phyloP scores from a whole-genome alignment of 2,113 vertebrate species.

The Chloropsis hardwickii region DNA sequence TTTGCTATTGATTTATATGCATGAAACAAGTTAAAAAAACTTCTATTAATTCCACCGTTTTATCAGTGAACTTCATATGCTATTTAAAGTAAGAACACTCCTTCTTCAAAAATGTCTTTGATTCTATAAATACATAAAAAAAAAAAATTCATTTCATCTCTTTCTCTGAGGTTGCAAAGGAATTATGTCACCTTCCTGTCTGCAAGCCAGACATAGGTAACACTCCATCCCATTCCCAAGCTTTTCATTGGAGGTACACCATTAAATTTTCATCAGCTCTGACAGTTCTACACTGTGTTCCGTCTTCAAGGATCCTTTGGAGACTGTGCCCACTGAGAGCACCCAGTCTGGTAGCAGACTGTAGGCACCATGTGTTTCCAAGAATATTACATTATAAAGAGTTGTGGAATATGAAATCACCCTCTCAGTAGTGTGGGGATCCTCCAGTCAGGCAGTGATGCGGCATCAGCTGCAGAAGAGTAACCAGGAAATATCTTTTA shows the following conservation, averaged over 20 bases:
- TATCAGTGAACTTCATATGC: neutral
- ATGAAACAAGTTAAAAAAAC: neutral
- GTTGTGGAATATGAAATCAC: neutral
- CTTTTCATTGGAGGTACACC: neutral
- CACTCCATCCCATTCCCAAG: neutral
- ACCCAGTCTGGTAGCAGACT: neutral
- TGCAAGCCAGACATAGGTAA: conserved; percentile 29
- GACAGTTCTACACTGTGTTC: neutral
- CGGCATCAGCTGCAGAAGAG: conserved; percentile 38
- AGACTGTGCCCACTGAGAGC: neutral
- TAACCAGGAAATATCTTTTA: conserved; percentile 43
- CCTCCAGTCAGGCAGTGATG: neutral
- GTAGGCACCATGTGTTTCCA: neutral
- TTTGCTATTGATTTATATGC: neutral
- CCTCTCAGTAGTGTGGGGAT: neutral
- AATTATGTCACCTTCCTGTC: conserved; percentile 33
- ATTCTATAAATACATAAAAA: neutral
- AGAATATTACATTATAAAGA: neutral
- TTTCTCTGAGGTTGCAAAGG: conserved; percentile 17
- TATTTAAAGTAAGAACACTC: conserved; percentile 3
- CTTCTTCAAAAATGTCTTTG: conserved; percentile 29
- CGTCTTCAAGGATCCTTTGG: neutral
- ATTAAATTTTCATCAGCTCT: neutral
- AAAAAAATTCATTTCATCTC: conserved; percentile 23
- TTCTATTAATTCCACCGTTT: conserved; percentile 21